Conservation (phyloP, 2,113 vertebrate genomes). For the Edolisoma coerulescens region DNA sequence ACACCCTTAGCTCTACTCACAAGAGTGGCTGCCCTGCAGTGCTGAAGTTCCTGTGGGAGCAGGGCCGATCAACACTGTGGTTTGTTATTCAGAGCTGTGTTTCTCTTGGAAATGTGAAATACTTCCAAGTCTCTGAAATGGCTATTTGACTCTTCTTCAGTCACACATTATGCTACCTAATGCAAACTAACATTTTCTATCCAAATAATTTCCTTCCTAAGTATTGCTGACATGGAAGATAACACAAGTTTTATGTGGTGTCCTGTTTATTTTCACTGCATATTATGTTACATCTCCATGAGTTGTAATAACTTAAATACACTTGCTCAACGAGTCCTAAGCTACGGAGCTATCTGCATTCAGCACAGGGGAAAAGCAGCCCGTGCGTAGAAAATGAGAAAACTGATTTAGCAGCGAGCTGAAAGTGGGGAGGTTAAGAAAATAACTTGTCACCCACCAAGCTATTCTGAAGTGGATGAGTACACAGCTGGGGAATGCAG, state of each 20-base stretch:
- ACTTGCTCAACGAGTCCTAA: conserved; percentile 14
- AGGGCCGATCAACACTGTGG: not conserved
- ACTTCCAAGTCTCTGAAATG: not conserved
- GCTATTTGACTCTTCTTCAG: conserved; percentile 26
- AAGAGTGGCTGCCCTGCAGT: not conserved
- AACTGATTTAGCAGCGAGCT: not conserved
- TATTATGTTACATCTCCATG: conserved; percentile 15
- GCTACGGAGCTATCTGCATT: not conserved
- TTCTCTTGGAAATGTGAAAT: conserved; percentile 1
- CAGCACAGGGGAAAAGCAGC: not conserved
- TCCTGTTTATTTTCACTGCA: conserved; percentile 46
- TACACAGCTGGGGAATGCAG: not conserved
- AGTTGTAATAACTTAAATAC: not conserved
- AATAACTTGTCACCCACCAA: not conserved
- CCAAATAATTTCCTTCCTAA: conserved; percentile 34
- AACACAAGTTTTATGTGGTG: not conserved
- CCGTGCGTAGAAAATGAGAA: not conserved
- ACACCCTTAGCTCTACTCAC: not conserved
- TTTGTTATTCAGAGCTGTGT: conserved; percentile 29
- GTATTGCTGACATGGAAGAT: conserved; percentile 22
- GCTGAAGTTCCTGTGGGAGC: not conserved
- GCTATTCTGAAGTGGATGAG: not conserved
- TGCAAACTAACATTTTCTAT: conserved; percentile 42
- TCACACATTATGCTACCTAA: not conserved
- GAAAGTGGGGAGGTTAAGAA: not conserved